phyloP scores from a whole-genome alignment of 2,888 invertebrate species.

The Mamestra brassicae region DNA sequence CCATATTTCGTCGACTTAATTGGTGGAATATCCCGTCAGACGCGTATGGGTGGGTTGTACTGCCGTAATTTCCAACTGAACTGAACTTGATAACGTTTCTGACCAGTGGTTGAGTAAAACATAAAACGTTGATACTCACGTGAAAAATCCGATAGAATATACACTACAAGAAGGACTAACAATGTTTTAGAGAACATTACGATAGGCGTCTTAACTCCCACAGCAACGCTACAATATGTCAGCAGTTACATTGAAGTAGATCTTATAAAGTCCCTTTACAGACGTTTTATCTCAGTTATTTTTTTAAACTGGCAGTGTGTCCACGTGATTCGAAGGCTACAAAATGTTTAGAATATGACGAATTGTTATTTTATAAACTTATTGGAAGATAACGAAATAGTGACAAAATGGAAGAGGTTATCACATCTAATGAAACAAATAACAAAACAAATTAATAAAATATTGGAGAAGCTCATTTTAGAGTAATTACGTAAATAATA shows the following conservation, averaged over 20 bases:
- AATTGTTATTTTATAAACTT: background rate
- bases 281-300: background rate
- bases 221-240: background rate
- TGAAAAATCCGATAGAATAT: conserved; percentile 13
- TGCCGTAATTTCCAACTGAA: background rate
- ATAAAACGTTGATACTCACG: conserved; percentile 35
- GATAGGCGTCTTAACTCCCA: background rate
- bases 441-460: too few species aligned
- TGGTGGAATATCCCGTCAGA: background rate
- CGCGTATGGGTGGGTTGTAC: background rate
- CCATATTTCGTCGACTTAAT: background rate
- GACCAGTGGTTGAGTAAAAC: background rate
- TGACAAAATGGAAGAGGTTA: background rate
- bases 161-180: conserved; percentile 36
- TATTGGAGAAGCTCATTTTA: too few species aligned
- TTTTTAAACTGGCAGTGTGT: background rate
- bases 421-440: too few species aligned
- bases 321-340: background rate
- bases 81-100: background rate
- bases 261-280: too few species aligned
- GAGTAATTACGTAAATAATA: too few species aligned
- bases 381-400: background rate
- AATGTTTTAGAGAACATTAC: conserved; percentile 37
- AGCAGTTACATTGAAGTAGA: background rate
- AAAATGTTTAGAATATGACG: background rate